Evolutionary conservation across 2,797 vertebrate species (phyloP), one percentile per base, ranked within the genome.

Genomic region (Enteromius thamalakanensis): DNA sequence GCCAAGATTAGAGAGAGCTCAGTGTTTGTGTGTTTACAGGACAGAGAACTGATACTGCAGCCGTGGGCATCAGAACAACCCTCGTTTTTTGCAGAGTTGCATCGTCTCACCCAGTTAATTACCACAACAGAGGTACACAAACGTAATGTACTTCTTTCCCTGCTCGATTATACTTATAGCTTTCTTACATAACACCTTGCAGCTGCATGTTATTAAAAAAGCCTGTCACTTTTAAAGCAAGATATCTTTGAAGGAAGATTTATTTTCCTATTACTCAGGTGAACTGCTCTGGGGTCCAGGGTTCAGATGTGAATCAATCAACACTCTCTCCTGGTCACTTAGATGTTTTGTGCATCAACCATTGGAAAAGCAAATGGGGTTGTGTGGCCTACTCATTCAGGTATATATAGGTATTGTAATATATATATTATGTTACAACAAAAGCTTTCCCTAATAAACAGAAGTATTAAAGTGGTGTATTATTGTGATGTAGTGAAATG

Each of bases 331-430:
- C 88, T 49, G 83, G 83, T 79, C 82, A 71, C 45, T 88, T 40
- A 14, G 94, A 93, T 92, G 83, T 91, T 81, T 89, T 95, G 81
- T 95, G 95, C 86, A 90, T 93, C 1, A 92, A 94, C 78, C 90
- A 92, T 88, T 94, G 94, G 92, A 84, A 74, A 72, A 80, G 51
- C 77, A 85, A 84, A 37, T 49, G 45, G 49, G 85, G 79, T 3
- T 95, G 95, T 90, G 88, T 95, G 76, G 93, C 92, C 6, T 95
- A 95, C 88, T 94, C 92, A 77, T 95, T 95, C 90, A 95, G 95
- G 95, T 95, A 60, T 26, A 26, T 4, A 60, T 12, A 26, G 14
- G 4, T 49, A 15, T 49, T 45, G 3, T 45, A 4, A 49, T 49
- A 15, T 47, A 47, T 11, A 23, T 68, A 42, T n/a, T 47, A 71